Evolutionary conservation across 2,113 vertebrate species (phyloP).

Genomic region (Copsychus sechellarum): DNA sequence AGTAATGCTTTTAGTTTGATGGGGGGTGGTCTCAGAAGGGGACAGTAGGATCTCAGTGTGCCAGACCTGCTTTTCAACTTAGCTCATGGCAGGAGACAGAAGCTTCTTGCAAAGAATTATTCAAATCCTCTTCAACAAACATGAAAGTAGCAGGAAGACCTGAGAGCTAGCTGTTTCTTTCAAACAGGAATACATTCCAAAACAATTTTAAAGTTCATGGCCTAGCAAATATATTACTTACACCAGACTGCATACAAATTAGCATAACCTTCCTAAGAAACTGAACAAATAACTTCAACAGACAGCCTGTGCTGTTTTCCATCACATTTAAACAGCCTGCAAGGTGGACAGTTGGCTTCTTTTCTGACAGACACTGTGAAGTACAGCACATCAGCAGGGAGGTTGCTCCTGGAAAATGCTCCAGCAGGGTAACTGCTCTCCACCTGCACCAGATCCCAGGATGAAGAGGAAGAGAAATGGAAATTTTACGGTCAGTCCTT

Average conservation of each 20-base stretch:
- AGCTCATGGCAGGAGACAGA: not conserved
- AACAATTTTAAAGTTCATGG: not conserved
- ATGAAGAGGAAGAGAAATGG: not conserved
- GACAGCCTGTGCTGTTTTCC: not conserved
- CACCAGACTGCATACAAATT: not conserved
- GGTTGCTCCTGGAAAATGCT: not conserved
- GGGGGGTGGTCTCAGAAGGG: not conserved
- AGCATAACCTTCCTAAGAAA: not conserved
- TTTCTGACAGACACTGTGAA: not conserved
- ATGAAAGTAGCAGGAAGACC: not conserved
- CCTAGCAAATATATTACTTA: not conserved
- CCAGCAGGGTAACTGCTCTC: not conserved
- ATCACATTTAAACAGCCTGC: not conserved
- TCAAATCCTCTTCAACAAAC: not conserved
- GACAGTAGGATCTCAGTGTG: not conserved
- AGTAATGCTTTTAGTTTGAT: not conserved
- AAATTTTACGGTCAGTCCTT: not conserved
- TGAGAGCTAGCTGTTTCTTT: not conserved
- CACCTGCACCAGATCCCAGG: not conserved
- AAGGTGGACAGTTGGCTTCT: not conserved
- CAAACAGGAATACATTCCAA: not conserved
- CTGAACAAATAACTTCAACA: not conserved
- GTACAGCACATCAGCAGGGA: not conserved
- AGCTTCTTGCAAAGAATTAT: not conserved
- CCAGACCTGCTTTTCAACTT: not conserved